Base-by-base conservation (phyloP, 2,888 invertebrate species). In the Apamea sordens region DNA sequence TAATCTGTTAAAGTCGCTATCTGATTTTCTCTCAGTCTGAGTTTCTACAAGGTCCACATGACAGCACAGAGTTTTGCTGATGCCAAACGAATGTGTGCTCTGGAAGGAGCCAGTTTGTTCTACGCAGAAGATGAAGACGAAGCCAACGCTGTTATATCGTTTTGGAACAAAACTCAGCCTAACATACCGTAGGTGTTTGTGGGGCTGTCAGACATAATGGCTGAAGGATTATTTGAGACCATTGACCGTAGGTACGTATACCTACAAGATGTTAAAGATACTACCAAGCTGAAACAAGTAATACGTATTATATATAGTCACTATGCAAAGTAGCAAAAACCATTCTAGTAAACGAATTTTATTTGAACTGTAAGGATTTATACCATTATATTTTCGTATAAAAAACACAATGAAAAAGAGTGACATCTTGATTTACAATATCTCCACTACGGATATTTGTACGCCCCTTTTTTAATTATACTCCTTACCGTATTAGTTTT, bases 241-340 rank as follows among this genome's bases (percentile, higher is more conserved):
- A 21, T 77, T n/a, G 77, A 77, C 28, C 21, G n/a, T n/a, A n/a
- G n/a, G 77, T 77, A 76, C 7, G 77, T 77, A 76, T 75, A 24
- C n/a, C 18, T 44, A 41, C 24, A 41, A 41, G 18, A 7, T 50
- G 18, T 28, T 50, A 28, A 24, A 28, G 3, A 1, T 32, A 21
- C 6, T 0, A 36, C 0, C 4, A 50, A 50, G 18, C 36, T 11
- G 11, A 56, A 36, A 36, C 18, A 53, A 56, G 24, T 56, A 56
- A 11, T n/a, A 36, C 5, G 15, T 18, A 36, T 21, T n/a, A 36
- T 7, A 1, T 24, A 18, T 24, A 21, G 24, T 32, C 36, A 67
- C 7, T n/a, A 13, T 21, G 13, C 36, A 21, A 50, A 28, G 13
- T 28, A n/a, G n/a, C 59, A 4, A 53, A 24, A 11, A 53, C 1